Percentiles rank a stretch among this genome's conserved stretches.
phyloP scores from a whole-genome alignment of 1,140 invertebrate genomes.

The Drosophila prosaltans region DNA sequence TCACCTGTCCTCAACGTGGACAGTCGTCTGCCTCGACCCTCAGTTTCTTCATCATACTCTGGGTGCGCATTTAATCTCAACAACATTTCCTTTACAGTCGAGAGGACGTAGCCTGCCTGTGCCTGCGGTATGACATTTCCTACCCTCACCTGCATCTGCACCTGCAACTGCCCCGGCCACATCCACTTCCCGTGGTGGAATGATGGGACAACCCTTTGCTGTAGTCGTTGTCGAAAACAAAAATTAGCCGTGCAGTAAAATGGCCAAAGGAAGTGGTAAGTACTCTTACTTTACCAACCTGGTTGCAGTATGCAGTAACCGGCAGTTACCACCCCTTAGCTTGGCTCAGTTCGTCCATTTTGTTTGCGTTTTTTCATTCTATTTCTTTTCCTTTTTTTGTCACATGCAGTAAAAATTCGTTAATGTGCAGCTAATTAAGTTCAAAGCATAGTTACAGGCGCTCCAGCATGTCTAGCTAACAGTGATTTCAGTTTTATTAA shows the following conservation, averaged over 20 bases:
- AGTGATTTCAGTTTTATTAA: conserved; percentile 13
- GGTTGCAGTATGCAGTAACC: conserved; percentile 71
- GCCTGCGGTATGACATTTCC: conserved; percentile 74
- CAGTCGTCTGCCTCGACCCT: conserved; percentile 4
- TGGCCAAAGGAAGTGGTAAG: conserved; percentile 78
- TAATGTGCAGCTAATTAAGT: conserved; percentile 81
- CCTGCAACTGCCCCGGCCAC: conserved; percentile 6
- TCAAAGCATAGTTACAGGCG: conserved; percentile 75
- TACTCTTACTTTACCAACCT: conserved; percentile 43
- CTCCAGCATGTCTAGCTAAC: conserved; percentile 36
- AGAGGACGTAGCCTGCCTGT: conserved; percentile 52
- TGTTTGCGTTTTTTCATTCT: conserved; percentile 5
- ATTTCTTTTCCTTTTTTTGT: conserved; percentile 34
- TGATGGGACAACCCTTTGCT: conserved; percentile 53
- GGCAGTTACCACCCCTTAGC: conserved; percentile 22
- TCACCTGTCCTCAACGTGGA: conserved; percentile 53
- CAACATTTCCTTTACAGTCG: conserved; percentile 71
- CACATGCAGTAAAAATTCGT: conserved; percentile 77
- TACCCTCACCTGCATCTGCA: conserved; percentile 18
- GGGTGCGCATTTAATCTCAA: conserved; percentile 73
- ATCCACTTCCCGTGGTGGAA: neutral
- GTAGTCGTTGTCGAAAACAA: conserved; percentile 74
- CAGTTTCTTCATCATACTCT: conserved; percentile 17
- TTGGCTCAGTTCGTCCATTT: conserved; percentile 1
- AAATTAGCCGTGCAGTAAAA: conserved; percentile 77